A percentile compares a stretch with the other conserved stretches of the same genome.
phyloP scores from a whole-genome alignment of 2,888 invertebrate genomes.

The Limnephilus lunatus region DNA sequence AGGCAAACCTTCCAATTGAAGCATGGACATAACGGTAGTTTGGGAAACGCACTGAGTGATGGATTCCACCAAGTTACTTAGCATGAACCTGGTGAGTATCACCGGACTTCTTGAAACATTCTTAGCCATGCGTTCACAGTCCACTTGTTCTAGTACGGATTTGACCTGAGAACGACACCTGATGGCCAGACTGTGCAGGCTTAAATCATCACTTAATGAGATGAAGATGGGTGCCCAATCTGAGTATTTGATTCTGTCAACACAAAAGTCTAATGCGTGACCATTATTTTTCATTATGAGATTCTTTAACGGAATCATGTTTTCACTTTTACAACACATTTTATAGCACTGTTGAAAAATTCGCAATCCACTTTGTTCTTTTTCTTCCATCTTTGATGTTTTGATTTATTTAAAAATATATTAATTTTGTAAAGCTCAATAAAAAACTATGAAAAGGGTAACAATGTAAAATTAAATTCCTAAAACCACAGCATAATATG shows the following conservation, averaged over 20 bases:
- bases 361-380: slow-evolving; percentile 73
- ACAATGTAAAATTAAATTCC: slow-evolving; percentile 19
- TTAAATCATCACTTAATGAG: slow-evolving; percentile 84
- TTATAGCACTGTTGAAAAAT: slow-evolving; percentile 76
- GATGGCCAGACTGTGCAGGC: slow-evolving; percentile 83
- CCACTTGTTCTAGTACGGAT: slow-evolving; percentile 76
- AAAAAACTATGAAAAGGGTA: slow-evolving; percentile 16
- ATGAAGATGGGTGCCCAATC: slow-evolving; percentile 88
- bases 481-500: not conserved
- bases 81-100: slow-evolving; percentile 83
- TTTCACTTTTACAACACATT: slow-evolving; percentile 76
- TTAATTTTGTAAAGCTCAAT: slow-evolving; percentile 30
- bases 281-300: slow-evolving; percentile 75
- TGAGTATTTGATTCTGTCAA: slow-evolving; percentile 85
- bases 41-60: slow-evolving; percentile 80
- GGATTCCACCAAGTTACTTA: slow-evolving; percentile 82
- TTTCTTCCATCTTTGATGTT: slow-evolving; percentile 72
- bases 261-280: slow-evolving; percentile 82
- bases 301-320: slow-evolving; percentile 73
- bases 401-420: slow-evolving; percentile 37
- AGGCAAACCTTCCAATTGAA: slow-evolving; percentile 86
- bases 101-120: slow-evolving; percentile 81
- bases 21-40: slow-evolving; percentile 79
- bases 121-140: slow-evolving; percentile 79
- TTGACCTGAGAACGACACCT: slow-evolving; percentile 79